These are phyloP conservation scores for Sebastes oblongus DNA, from an alignment of 2,797 vertebrate species.

Conservation along the genomic window DNA sequence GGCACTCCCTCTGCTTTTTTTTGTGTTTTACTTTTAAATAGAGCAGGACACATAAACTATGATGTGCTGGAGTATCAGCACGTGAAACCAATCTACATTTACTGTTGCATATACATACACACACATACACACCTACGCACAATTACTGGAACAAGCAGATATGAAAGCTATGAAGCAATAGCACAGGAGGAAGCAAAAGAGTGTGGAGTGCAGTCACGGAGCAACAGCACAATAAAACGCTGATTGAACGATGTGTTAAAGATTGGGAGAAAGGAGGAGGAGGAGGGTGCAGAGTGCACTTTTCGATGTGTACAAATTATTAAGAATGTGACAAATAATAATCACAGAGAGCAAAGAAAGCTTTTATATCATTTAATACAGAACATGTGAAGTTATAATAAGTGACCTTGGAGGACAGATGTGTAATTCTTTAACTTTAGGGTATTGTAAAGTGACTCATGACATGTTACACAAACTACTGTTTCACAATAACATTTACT, in stretches of 20 bases:
- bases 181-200: conserved; percentile 44
- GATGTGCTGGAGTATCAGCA: neutral
- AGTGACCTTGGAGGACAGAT: neutral
- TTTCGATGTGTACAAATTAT: conserved; percentile 10
- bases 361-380: neutral
- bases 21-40: neutral
- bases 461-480: conserved; percentile 1
- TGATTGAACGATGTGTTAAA: conserved; percentile 52
- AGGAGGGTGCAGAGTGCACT: conserved; percentile 34
- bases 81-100: neutral
- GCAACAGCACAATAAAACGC: conserved; percentile 50
- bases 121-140: conserved; percentile 16
- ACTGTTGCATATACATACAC: neutral
- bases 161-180: conserved; percentile 61
- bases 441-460: conserved; percentile 10
- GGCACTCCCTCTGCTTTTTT: neutral
- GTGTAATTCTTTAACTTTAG: conserved; percentile 15
- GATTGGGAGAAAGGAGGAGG: conserved; percentile 30
- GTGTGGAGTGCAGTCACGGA: conserved; percentile 54
- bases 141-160: conserved; percentile 47
- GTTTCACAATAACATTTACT: neutral
- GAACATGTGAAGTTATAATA: neutral
- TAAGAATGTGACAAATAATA: neutral
- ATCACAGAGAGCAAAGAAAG: neutral
- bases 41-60: neutral